Evolutionary conservation across 2,888 invertebrate genomes (phyloP), one percentile per base, ranked within the genome.

Genomic region (Tromatobia lineatoria): DNA sequence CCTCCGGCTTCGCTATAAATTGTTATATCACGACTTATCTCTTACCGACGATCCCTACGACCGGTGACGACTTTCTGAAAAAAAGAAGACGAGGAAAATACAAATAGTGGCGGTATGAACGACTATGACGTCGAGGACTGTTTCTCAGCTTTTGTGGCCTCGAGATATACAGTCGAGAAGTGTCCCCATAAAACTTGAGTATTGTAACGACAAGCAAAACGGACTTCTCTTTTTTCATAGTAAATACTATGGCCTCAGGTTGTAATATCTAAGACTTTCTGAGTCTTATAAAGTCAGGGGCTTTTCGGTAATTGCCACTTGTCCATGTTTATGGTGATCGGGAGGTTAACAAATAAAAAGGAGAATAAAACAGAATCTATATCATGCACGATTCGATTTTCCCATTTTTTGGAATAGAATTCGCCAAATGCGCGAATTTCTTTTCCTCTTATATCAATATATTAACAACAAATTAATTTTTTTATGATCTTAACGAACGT

Each of bases 11-110:
- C 45, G 47, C 71, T 76, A 85, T 86, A 86, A 86, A 86, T 86
- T 86, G 82, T 83, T 83, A 84, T 78, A 79, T 73, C 59, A 23
- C 79, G 83, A 83, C 80, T 83, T 85, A 87, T 87, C 86, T 82
- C 67, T 61, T 45, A 82, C 75, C 71, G 78, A 71, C 67, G 61
- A 83, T 73, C 84, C 74, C 67, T 23, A 71, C 57, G 23, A 25
- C 29, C 67, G 54, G 29, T 75, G 47, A 80, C 52, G 54, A 74
- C 59, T 67, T 42, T 23, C 13, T 18, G 29, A 69, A 15, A 59
- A 66, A 64, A 34, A n/a, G 20, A 57, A 50, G 61, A 66, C 57
- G 69, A 34, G 52, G 52, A 52, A 54, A 61, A 61, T 2, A 61
- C 2, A 38, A 34, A 15, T 7, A 59, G 29, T n/a, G n/a, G n/a